Evolutionary conservation across 1,140 invertebrate genomes (phyloP), one percentile per base, ranked within the genome.

Genomic region (Oncopeltus fasciatus): DNA sequence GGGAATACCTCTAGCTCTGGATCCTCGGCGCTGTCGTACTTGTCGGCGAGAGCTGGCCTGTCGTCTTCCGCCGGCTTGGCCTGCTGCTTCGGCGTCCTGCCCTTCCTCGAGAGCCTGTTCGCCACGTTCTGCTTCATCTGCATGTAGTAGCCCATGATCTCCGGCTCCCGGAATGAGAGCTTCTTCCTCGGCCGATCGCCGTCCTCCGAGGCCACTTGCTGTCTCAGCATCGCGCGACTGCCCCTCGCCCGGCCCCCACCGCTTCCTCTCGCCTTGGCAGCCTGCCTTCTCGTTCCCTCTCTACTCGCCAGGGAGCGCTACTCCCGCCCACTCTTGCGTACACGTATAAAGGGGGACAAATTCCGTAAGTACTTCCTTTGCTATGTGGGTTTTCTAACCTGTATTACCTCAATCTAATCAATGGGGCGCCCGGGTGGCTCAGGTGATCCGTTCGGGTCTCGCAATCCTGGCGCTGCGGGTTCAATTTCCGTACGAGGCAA

Each of bases 91-190:
- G 57, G 51, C 1, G 62, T 2, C 29, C 60, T 67, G 14, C 64
- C 63, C 51, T 66, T 65, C 27, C 66, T 59, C 16, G 65, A 68
- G 18, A 65, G 61, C 43, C 65, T 57, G 0, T 66, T 67, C 1
- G 64, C 62, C 16, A 67, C 68, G 29, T 65, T 68, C 53, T 67
- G 66, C 43, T 72, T 72, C 65, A 74, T 67, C 64, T 72, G 73
- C 62, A 74, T 68, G 59, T 72, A 70, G 61, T 70, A 74, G 3
- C 74, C 73, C 62, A 83, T 77, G n/a, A 86, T 83, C 73, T 88
- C 87, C 1, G 88, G 88, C 68, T 90, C 87, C 60, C 87, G 81
- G 70, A 91, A 92, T 0, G 87, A 90, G 1, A 91, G 74, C 69
- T 92, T 92, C 72, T 91, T 92, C 24, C 87, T 76, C 0, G 88